Percentiles rank a stretch among this genome's conserved stretches.
Evolutionary conservation across 1,140 invertebrate species (phyloP).

Genomic region (Lepidotrigona ventralis): DNA sequence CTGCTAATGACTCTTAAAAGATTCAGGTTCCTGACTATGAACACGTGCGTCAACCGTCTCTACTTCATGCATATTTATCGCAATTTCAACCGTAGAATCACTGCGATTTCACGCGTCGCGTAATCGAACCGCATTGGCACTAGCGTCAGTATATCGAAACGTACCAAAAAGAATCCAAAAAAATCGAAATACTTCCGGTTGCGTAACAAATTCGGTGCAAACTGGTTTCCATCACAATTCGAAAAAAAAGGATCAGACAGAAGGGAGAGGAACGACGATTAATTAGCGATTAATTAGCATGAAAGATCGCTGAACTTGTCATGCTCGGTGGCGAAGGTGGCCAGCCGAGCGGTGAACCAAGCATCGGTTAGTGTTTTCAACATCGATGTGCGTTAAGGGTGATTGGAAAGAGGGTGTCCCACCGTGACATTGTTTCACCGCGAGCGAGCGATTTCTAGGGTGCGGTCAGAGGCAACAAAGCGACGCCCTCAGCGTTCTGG

Average conservation of each 20-base stretch:
- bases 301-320: neutral
- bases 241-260: no score
- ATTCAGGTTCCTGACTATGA: neutral
- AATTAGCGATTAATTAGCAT: constrained; percentile 12
- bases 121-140: no score
- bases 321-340: neutral
- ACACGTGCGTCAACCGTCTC: neutral
- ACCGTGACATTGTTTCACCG: constrained; percentile 42
- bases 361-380: constrained; percentile 39
- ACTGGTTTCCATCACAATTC: no score
- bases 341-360: neutral
- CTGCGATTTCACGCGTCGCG: no score
- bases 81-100: no score
- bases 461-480: constrained; percentile 64
- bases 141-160: no score
- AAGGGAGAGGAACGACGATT: neutral
- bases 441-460: constrained; percentile 49
- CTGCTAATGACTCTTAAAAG: neutral
- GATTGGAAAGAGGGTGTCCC: constrained; percentile 62
- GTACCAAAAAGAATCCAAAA: no score
- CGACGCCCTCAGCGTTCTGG: constrained; percentile 48
- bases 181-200: no score
- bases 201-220: no score
- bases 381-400: constrained; percentile 41
- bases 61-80: no score